Percentiles rank a stretch among this genome's conserved stretches.
These are phyloP conservation scores for Tetropium fuscum DNA, from an alignment of 2,888 invertebrate genomes.

Conservation along the genomic window DNA sequence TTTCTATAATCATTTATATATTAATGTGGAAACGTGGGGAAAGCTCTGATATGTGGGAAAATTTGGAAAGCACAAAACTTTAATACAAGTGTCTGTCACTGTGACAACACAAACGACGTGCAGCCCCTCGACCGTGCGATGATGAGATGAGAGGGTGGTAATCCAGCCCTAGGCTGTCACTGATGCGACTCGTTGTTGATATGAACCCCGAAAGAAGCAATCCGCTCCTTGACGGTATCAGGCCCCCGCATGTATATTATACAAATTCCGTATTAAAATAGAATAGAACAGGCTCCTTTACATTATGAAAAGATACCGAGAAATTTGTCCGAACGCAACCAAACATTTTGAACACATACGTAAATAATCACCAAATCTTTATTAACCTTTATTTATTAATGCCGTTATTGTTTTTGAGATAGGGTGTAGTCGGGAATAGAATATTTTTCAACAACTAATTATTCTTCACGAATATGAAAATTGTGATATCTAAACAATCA, in stretches of 20 bases:
- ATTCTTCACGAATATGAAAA: too few relatives aligned
- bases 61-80: constrained; percentile 39
- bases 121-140: constrained; percentile 49
- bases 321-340: too few relatives aligned
- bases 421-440: too few relatives aligned
- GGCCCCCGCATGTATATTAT: constrained; percentile 11
- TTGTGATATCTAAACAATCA: too few relatives aligned
- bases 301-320: neutral
- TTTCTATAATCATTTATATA: constrained; percentile 15
- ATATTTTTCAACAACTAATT: too few relatives aligned
- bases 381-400: neutral
- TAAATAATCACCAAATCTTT: neutral
- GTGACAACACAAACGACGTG: constrained; percentile 43
- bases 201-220: constrained; percentile 40
- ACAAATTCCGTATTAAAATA: constrained; percentile 3
- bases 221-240: constrained; percentile 13
- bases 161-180: constrained; percentile 56
- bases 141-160: constrained; percentile 60
- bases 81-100: constrained; percentile 50
- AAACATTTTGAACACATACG: too few relatives aligned
- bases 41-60: constrained; percentile 29
- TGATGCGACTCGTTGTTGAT: constrained; percentile 47
- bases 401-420: too few relatives aligned
- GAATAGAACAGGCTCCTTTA: neutral
- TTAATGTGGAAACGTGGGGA: constrained; percentile 28